These are phyloP conservation scores for Chauna torquata DNA, from an alignment of 2,113 vertebrate species.

Conservation along the genomic window DNA sequence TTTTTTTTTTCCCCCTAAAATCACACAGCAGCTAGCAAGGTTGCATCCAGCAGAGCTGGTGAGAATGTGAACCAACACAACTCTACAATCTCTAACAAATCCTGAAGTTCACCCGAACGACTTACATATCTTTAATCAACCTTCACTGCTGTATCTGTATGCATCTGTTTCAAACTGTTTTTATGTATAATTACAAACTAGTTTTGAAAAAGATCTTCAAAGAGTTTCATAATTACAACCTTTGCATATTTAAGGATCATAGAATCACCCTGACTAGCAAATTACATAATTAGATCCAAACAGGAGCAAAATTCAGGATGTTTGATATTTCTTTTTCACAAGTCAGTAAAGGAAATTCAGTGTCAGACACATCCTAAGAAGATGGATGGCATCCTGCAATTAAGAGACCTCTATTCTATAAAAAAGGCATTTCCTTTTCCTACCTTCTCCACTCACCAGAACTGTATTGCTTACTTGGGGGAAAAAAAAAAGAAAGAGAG, in stretches of 20 bases:
- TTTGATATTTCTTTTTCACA: constrained; percentile 15
- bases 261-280: background rate
- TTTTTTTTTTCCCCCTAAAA: background rate
- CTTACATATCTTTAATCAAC: background rate
- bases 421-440: constrained; percentile 53
- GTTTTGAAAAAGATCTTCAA: background rate
- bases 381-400: constrained; percentile 56
- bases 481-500: constrained; percentile 3
- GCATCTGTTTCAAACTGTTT: background rate
- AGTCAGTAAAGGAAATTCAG: constrained; percentile 41
- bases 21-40: background rate
- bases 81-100: background rate
- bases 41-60: background rate
- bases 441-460: background rate
- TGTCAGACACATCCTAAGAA: constrained; percentile 33
- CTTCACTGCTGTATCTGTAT: background rate
- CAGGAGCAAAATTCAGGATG: constrained; percentile 12
- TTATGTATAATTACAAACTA: background rate
- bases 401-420: background rate
- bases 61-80: background rate
- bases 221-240: background rate
- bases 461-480: background rate
- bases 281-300: background rate
- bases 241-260: background rate
- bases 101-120: background rate